Conservation (phyloP, 2,888 invertebrate genomes). For the Lycia hirtaria region DNA sequence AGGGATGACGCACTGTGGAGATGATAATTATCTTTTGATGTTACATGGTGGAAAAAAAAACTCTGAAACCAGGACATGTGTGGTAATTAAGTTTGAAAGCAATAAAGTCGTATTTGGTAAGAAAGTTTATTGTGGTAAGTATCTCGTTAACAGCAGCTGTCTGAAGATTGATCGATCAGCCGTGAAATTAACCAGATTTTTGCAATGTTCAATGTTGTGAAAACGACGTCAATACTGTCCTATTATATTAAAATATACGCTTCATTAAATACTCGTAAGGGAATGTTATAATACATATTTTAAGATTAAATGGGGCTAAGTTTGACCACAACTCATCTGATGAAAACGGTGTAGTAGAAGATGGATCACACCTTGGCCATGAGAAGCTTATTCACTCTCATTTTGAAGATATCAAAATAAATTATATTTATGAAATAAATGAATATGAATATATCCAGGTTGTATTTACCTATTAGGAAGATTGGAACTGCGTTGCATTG, state of each 20-base stretch:
- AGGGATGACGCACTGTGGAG: slow-evolving; percentile 17
- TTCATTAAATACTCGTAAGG: neutral
- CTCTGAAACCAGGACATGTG: neutral
- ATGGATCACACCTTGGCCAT: too few species aligned
- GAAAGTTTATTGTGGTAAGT: slow-evolving; percentile 8
- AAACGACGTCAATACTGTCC: neutral
- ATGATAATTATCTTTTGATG: slow-evolving; percentile 2
- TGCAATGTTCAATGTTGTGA: neutral
- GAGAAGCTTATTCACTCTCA: too few species aligned
- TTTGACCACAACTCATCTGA: too few species aligned
- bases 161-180: slow-evolving; percentile 15
- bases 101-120: slow-evolving; percentile 5
- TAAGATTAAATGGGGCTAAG: too few species aligned
- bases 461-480: too few species aligned
- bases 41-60: neutral
- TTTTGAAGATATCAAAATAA: too few species aligned
- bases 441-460: too few species aligned
- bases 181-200: slow-evolving; percentile 18
- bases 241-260: neutral
- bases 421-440: too few species aligned
- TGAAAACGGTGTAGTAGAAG: too few species aligned
- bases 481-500: too few species aligned
- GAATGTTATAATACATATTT: neutral
- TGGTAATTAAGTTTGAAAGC: slow-evolving; percentile 6
- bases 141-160: slow-evolving; percentile 16